Base-by-base conservation (phyloP, 2,888 invertebrate species). In the Phortica magna region DNA sequence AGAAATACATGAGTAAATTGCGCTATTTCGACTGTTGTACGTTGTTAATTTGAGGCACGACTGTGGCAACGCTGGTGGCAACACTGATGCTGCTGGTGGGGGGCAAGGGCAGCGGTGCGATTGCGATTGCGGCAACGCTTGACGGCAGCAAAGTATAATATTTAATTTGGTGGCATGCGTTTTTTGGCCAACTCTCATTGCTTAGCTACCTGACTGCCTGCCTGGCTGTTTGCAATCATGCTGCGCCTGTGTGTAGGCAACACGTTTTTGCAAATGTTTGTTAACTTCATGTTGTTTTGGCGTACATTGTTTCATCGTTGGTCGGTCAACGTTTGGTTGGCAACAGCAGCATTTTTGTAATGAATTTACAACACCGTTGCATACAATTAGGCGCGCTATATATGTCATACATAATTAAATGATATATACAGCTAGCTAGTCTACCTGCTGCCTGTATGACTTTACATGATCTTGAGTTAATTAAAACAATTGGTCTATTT, bases 371-470 rank as follows among this genome's bases (percentile, higher is more conserved):
- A 57, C 72, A 19, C 79, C 81, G 78, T 74, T 83, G 87, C 87
- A 88, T 87, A 83, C 82, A 84, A 83, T 81, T 88, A 85, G 84
- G 85, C 84, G 84, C 85, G 83, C 78, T 71, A 31, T 31, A 31
- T 31, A 31, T 31, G 76, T 70, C 77, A 64, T 76, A 79, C 57
- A 39, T 65, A 74, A 76, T 73, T 78, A 65, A 59, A 64, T 64
- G 14, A 31, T 22, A 64, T 64, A 22, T 31, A 12, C 14, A n/a
- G 22, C 71, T 6, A 0, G 22, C 12, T 0, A 31, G 43, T 48
- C 10, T 17, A n/a, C 22, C 7, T 70, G 5, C 10, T 10, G 70
- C 43, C n/a, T 43, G 19, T 61, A 19, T 12, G 31, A 5, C 22
- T 61, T 61, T 22, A 31, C 22, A 22, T 61, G 22, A 64, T 59